Evolutionary conservation across 2,888 invertebrate species (phyloP), one percentile per base, ranked within the genome.

Genomic region (Ashinkailepas kermadecensis): DNA sequence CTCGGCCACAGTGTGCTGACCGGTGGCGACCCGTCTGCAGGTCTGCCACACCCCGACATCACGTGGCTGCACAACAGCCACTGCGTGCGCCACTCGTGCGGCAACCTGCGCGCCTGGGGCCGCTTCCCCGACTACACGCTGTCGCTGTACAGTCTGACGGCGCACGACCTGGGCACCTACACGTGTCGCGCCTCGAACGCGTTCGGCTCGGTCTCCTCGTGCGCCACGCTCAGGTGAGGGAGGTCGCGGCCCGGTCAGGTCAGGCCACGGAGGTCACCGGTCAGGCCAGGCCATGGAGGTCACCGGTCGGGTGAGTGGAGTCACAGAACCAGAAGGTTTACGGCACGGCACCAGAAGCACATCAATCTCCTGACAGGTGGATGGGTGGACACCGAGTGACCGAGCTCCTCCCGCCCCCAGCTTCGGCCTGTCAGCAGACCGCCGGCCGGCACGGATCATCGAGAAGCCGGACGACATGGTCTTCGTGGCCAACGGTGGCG

Each of bases 401-500:
- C 4, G 39, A 39, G 39, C 39, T 39, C 39, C 65, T 23, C 65
- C 10, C 10, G 11, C 23, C 23, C 23, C 18, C 65, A 80, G 59
- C 4, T 9, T 64, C 91, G 93, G 83, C 92, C 94, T 0, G 89
- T 93, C 4, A 54, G 82, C 0, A 74, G 81, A 18, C 90, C 90
- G 82, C 10, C 23, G 23, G 79, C 58, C 58, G 57, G 58, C 58
- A 0, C n/a, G 59, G 25, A 79, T 95, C 86, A 89, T 93, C 21
- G 92, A 93, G 0, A 89, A 94, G 84, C 95, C 95, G 0, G 93
- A 93, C 81, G 92, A 92, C 83, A 91, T 93, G 86, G 89, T 95
- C 85, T 90, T 91, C 65, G 92, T 94, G 67, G 91, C 92, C 54
- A 90, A 92, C 12, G 94, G 94, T 0, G 95, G 95, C 88, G 95